Evolutionary conservation across 2,797 vertebrate species (phyloP).

Genomic region (Tauraco hartlaubi): DNA sequence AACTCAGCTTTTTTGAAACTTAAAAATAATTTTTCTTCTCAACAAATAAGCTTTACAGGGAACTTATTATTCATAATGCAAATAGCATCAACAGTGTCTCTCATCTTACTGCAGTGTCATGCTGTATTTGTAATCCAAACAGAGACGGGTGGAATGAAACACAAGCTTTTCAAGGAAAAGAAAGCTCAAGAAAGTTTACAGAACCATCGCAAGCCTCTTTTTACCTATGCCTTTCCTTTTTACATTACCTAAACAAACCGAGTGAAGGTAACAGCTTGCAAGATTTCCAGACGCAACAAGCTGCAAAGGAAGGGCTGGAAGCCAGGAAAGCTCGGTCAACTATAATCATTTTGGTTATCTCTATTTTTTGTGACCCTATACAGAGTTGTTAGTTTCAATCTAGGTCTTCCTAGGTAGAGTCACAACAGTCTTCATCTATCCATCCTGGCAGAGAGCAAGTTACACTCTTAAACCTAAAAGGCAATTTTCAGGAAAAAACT

Average conservation of each 20-base stretch:
- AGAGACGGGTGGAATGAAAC: neutral
- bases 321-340: neutral
- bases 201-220: neutral
- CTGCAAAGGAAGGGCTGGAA: neutral
- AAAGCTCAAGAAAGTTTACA: neutral
- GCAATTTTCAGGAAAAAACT: neutral
- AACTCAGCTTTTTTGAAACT: neutral
- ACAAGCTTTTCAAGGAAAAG: neutral
- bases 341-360: neutral
- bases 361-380: neutral
- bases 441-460: neutral
- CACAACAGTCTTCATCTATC: neutral
- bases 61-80: neutral
- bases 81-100: neutral
- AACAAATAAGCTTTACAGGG: neutral
- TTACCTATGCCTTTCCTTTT: neutral
- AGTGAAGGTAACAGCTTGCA: neutral
- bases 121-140: neutral
- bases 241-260: neutral
- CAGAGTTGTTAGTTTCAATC: neutral
- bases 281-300: neutral
- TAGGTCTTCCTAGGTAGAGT: neutral
- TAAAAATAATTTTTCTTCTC: neutral
- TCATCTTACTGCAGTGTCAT: neutral
- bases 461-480: neutral